Evolutionary conservation across 2,113 vertebrate species (phyloP).

Genomic region (Gopherus evgoodei): DNA sequence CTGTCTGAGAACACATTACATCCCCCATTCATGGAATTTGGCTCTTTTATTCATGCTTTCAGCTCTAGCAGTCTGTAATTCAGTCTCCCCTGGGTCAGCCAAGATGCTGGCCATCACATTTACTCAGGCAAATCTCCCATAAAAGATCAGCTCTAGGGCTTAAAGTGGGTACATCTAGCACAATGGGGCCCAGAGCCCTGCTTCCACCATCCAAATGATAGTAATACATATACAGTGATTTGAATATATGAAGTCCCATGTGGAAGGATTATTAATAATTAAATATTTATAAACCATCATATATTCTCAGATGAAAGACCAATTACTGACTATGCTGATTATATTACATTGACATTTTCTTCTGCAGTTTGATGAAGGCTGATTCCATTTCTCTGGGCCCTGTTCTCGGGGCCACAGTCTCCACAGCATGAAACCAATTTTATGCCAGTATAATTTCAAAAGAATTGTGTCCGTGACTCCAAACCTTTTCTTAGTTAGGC

Average conservation of each 20-base stretch:
- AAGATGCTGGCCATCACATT: background rate
- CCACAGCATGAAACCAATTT: background rate
- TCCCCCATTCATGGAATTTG: background rate
- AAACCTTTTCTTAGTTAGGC: background rate
- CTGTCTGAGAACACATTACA: background rate
- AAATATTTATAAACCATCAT: background rate
- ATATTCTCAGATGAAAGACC: background rate
- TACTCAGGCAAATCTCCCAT: background rate
- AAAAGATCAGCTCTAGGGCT: background rate
- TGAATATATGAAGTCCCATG: background rate
- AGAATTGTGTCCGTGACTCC: background rate
- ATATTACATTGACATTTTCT: background rate
- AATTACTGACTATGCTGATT: background rate
- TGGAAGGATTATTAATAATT: background rate
- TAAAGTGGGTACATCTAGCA: background rate
- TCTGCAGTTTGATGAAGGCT: background rate
- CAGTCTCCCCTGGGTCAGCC: background rate
- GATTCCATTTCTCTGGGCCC: accelerated
- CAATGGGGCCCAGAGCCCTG: background rate
- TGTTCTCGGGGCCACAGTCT: background rate
- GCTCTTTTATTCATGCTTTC: background rate
- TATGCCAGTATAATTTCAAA: background rate
- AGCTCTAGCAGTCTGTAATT: background rate
- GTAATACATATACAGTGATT: accelerated
- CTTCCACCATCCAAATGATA: background rate